phyloP scores from a whole-genome alignment of 2,888 invertebrate genomes.

The Drosophila kanekoi region DNA sequence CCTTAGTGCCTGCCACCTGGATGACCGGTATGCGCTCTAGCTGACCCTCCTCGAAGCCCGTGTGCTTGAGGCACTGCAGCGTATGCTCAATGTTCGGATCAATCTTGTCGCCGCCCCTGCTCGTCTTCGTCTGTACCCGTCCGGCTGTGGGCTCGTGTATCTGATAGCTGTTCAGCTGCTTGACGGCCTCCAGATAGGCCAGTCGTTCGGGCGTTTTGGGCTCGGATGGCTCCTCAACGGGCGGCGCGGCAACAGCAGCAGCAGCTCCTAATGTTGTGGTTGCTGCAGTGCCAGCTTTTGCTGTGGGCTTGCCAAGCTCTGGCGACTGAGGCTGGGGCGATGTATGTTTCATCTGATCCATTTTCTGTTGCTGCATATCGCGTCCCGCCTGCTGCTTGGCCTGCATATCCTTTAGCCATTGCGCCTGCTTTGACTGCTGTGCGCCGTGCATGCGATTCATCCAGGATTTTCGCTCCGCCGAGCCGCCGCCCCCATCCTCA shows the following conservation, averaged over 20 bases:
- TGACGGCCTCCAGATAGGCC: slow-evolving; percentile 57
- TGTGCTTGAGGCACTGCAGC: slow-evolving; percentile 45
- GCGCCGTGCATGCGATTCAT: slow-evolving; percentile 65
- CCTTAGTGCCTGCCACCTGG: slow-evolving; percentile 66
- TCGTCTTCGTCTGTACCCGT: slow-evolving; percentile 34
- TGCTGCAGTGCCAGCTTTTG: neutral
- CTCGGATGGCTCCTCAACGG: slow-evolving; percentile 8
- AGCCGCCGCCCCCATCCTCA: slow-evolving; percentile 8
- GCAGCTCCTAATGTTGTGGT: neutral
- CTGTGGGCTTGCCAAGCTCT: neutral
- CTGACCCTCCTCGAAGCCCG: slow-evolving; percentile 40
- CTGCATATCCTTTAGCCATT: slow-evolving; percentile 64
- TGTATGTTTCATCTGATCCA: slow-evolving; percentile 16
- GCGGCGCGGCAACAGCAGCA: neutral
- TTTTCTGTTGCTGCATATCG: slow-evolving; percentile 53
- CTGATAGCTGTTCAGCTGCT: slow-evolving; percentile 50
- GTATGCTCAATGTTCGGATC: slow-evolving; percentile 62
- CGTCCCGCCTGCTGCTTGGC: slow-evolving; percentile 63
- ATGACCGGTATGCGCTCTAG: slow-evolving; percentile 60
- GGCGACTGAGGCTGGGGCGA: neutral
- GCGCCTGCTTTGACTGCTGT: slow-evolving; percentile 56
- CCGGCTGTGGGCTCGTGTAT: slow-evolving; percentile 41
- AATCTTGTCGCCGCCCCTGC: neutral
- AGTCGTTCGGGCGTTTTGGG: slow-evolving; percentile 47
- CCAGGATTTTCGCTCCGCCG: slow-evolving; percentile 57